Evolutionary conservation across 2,797 vertebrate genomes (phyloP), one percentile per base, ranked within the genome.

Genomic region (Chaetophractus vellerosus): DNA sequence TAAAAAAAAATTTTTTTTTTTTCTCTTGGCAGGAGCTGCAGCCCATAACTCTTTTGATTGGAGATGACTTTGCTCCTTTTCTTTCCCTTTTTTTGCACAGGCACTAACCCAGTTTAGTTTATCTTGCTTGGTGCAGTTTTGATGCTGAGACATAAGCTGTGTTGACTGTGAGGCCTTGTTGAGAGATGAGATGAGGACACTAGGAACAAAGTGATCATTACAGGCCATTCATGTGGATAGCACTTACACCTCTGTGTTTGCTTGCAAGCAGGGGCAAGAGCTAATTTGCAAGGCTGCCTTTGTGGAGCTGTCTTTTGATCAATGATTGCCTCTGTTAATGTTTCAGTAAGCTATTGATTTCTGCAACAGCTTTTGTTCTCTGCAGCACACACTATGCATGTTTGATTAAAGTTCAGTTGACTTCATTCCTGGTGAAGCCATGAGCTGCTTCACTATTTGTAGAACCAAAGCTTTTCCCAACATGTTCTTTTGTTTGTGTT

Each of bases 391-490:
- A 48, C 98, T 98, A 55, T 98, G 98, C 99, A 99, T 99, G 99
- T 99, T 99, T 99, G 99, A 99, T 99, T 99, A 99, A 99, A 99
- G 98, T 99, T 99, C 99, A 98, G 98, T 99, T 99, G 99, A 99
- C 99, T 99, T 98, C 98, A 93, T 98, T 99, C 97, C 98, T 97
- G 92, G 98, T 5, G 98, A 98, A 98, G 98, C 98, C 97, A 97
- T 96, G 98, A 99, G 98, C 99, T 98, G 98, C 94, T 99, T 98
- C 98, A 94, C 98, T 98, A 96, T 99, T 99, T 99, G 99, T 98
- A 98, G 98, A 98, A 88, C 98, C 98, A 98, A 97, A 99, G 99
- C 99, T 98, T 97, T 98, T 98, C 75, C 99, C 97, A 97, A 98
- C 98, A 98, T 97, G 96, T 96, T 98, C 99, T 99, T 99, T 99